These are phyloP conservation scores for Chaunax sp. DNA, from an alignment of 2,797 vertebrate genomes.

Conservation along the genomic window DNA sequence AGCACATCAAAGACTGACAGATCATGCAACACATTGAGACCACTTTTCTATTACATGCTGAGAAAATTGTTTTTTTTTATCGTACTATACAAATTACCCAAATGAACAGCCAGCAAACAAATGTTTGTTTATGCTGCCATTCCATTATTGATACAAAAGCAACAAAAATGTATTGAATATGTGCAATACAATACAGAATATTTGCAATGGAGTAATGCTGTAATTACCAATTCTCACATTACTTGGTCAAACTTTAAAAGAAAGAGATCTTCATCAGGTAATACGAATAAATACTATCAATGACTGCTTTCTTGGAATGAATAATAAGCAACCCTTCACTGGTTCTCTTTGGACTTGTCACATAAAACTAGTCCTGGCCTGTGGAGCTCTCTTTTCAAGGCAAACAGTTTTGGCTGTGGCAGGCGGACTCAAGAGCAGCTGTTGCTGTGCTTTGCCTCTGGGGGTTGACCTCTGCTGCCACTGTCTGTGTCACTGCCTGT, in stretches of 20 bases:
- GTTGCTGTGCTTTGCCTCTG: slow-evolving; percentile 50
- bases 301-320: too few relatives aligned
- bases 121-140: too few relatives aligned
- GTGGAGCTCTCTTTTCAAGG: slow-evolving; percentile 21
- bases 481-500: slow-evolving; percentile 66
- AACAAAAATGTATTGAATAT: background rate
- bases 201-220: background rate
- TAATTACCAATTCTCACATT: background rate
- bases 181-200: background rate
- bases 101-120: too few relatives aligned
- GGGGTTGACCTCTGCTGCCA: slow-evolving; percentile 60
- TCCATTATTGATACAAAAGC: too few relatives aligned
- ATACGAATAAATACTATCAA: background rate
- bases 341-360: slow-evolving; percentile 17
- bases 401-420: slow-evolving; percentile 29
- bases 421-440: slow-evolving; percentile 50
- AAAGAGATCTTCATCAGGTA: background rate
- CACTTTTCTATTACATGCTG: background rate
- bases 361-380: slow-evolving; percentile 20
- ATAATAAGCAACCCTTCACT: too few relatives aligned
- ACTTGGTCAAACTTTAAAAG: background rate
- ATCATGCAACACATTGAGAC: background rate
- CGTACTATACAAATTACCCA: too few relatives aligned
- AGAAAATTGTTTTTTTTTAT: background rate
- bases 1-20: background rate